Conservation (phyloP, 2,888 invertebrate genomes). For the Melanargia galathea region DNA sequence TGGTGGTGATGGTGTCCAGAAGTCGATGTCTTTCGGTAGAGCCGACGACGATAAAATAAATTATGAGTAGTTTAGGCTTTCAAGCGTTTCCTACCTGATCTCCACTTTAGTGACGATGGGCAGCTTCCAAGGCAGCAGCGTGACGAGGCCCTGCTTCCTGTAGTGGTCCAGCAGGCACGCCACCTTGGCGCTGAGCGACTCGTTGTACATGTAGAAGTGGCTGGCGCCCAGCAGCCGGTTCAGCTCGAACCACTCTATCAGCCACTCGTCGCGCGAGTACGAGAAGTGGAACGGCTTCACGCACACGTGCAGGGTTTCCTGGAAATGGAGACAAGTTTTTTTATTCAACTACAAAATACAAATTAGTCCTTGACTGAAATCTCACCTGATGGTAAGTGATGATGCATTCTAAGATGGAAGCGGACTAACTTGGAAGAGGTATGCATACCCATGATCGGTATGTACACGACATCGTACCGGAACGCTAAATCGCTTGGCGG, state of each 20-base stretch:
- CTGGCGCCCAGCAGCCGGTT: slow-evolving; percentile 91
- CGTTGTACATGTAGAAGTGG: slow-evolving; percentile 96
- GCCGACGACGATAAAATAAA: neutral
- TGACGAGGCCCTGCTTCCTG: slow-evolving; percentile 84
- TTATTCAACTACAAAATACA: no score
- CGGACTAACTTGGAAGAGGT: no score
- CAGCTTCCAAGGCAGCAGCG: slow-evolving; percentile 91
- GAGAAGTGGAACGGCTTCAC: slow-evolving; percentile 95
- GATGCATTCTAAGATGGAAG: no score
- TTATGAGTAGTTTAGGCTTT: no score
- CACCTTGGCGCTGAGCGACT: slow-evolving; percentile 90
- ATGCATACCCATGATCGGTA: no score
- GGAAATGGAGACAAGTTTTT: slow-evolving; percentile 42
- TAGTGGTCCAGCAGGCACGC: slow-evolving; percentile 89
- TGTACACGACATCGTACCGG: no score
- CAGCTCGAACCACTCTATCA: slow-evolving; percentile 94
- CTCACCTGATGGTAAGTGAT: no score
- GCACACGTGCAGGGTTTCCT: slow-evolving; percentile 88
- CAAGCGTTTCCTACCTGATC: slow-evolving; percentile 76
- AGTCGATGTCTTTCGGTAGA: no score
- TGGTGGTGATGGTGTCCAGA: no score
- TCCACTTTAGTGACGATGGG: slow-evolving; percentile 94
- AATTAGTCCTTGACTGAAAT: no score
- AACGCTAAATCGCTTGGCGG: no score
- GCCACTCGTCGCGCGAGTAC: slow-evolving; percentile 91